Base-by-base conservation (phyloP, 2,888 invertebrate genomes). In the Halictus quadricinctus region DNA sequence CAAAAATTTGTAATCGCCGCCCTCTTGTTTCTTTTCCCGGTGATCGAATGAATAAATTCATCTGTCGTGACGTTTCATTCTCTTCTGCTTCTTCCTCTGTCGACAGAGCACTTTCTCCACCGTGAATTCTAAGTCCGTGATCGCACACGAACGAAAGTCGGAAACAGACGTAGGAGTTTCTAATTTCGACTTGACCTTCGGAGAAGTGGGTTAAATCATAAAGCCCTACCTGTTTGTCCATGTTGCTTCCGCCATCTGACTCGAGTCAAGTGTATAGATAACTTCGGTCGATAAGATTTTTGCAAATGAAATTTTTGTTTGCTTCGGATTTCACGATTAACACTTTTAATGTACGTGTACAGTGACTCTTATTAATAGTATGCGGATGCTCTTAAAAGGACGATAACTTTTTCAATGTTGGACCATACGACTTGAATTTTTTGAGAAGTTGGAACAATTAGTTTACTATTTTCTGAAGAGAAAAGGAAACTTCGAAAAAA, bases 171-270 rank as follows among this genome's bases (percentile, higher is more conserved):
- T 89, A 87, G 85, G 86, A 91, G 91, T 91, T 92, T 92, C 91
- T 91, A 91, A 91, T 91, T 90, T 91, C 87, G 88, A 87, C 86
- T 88, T 89, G 88, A 90, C 90, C 90, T 92, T 91, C 90, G 87
- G 54, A 10, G 85, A 88, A 88, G 88, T 91, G 88, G 90, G 90
- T 90, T 90, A 89, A 87, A 89, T 90, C 87, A 88, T 85, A 88
- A 85, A 82, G 72, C 84, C 60, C 80, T 80, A 80, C 76, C 79
- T 80, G 64, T 41, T 79, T 72, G 69, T 60, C 36, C 70, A 60
- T 83, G 75, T 75, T 74, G 75, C 79, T 87, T 88, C 85, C 86
- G 86, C 79, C 76, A 84, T 72, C 80, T 41, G 80, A 73, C 54
- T 43, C 80, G 13, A 15, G 50, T n/a, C 46, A 15, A 54, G 60